These are phyloP conservation scores for Plotosus lineatus DNA, from an alignment of 2,113 vertebrate species.

Conservation along the genomic window DNA sequence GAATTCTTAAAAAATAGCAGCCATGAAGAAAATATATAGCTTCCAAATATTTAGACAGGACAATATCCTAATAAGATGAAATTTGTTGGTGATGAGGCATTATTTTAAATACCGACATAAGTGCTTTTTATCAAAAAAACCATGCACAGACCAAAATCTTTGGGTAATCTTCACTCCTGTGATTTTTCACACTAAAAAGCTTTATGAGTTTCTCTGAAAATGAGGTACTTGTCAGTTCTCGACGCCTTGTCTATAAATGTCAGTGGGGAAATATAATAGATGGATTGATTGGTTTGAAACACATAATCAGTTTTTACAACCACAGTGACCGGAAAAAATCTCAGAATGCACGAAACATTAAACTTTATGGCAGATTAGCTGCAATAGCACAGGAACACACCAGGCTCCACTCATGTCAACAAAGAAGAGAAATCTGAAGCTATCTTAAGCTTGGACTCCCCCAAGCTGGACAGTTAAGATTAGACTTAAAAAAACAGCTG, in stretches of 20 bases:
- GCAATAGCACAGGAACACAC: neutral
- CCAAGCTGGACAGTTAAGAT: neutral
- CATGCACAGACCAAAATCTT: neutral
- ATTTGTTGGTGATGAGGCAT: neutral
- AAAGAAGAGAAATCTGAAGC: neutral
- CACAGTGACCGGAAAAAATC: no score
- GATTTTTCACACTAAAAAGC: neutral
- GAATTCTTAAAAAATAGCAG: neutral
- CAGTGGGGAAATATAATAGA: no score
- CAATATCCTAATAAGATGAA: neutral
- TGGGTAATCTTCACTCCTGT: neutral
- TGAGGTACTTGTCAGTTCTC: no score
- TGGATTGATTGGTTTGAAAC: no score
- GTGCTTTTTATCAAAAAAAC: neutral
- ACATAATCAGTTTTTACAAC: no score
- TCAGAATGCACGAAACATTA: neutral
- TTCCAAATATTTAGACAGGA: slow-evolving; percentile 35
- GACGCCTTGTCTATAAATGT: no score
- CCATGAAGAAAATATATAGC: neutral
- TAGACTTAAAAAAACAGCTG: neutral
- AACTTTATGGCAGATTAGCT: no score
- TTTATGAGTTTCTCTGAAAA: no score
- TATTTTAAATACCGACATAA: neutral
- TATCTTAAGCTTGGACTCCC: neutral
- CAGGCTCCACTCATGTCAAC: neutral